phyloP scores from a whole-genome alignment of 2,113 vertebrate species.

The Procapra przewalskii region DNA sequence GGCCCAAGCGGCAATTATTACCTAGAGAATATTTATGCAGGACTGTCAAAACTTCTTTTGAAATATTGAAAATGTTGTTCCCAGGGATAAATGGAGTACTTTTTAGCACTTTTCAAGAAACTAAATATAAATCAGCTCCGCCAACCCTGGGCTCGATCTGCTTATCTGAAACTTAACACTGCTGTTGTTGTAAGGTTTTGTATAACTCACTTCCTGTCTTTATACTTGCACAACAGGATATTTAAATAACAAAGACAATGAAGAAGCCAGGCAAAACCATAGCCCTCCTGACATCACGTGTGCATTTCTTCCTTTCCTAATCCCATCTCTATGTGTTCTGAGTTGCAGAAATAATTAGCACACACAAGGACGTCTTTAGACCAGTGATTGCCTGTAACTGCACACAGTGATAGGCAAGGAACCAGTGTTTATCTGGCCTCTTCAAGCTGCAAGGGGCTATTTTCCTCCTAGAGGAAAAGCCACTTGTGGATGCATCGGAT shows the following conservation, averaged over 20 bases:
- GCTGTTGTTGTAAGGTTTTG: slow-evolving; percentile 70
- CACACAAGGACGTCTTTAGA: background rate
- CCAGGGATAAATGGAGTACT: slow-evolving; percentile 34
- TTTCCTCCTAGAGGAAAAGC: background rate
- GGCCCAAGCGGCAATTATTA: slow-evolving; percentile 33
- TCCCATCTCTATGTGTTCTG: background rate
- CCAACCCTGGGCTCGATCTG: slow-evolving; percentile 34
- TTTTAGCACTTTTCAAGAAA: slow-evolving; percentile 37
- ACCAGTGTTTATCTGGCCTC: slow-evolving; percentile 16
- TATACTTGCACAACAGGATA: slow-evolving; percentile 82
- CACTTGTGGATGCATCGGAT: background rate
- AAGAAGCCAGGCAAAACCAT: slow-evolving; percentile 47
- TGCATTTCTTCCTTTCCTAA: background rate
- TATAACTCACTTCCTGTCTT: slow-evolving; percentile 84
- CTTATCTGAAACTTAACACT: slow-evolving; percentile 74
- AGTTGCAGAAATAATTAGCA: background rate
- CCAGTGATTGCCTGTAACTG: accelerated
- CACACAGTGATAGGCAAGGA: background rate
- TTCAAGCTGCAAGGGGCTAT: background rate
- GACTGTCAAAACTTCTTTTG: slow-evolving; percentile 30
- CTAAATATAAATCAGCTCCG: slow-evolving; percentile 24
- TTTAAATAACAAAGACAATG: slow-evolving; percentile 78
- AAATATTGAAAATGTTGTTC: background rate
- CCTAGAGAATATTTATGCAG: accelerated
- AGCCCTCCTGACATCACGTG: slow-evolving; percentile 38